phyloP scores from a whole-genome alignment of 2,888 invertebrate genomes.

The Chymomyza caudatula region DNA sequence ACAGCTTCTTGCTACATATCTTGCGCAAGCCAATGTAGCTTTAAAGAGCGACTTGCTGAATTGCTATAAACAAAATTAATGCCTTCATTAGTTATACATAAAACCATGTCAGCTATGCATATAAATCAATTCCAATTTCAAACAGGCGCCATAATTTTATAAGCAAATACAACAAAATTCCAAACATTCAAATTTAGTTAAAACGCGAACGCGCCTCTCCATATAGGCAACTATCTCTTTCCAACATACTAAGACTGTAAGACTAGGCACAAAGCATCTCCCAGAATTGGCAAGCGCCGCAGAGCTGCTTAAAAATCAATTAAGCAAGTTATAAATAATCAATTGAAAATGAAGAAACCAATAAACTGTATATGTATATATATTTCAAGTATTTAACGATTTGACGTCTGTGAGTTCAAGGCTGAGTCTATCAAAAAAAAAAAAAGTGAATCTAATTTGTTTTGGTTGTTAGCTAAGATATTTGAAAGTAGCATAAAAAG shows the following conservation, averaged over 20 bases:
- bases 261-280: neutral
- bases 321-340: slow-evolving; percentile 47
- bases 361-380: neutral
- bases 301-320: slow-evolving; percentile 58
- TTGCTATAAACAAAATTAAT: neutral
- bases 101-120: neutral
- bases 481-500: neutral
- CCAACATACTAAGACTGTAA: neutral
- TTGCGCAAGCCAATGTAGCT: neutral
- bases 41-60: neutral
- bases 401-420: slow-evolving; percentile 50
- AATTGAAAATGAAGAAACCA: slow-evolving; percentile 47
- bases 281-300: neutral
- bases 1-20: neutral
- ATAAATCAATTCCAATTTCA: neutral
- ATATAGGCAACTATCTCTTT: no score
- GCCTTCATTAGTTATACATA: neutral
- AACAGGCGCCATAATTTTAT: neutral
- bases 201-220: neutral
- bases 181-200: neutral
- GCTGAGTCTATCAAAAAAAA: slow-evolving; percentile 25
- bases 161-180: neutral
- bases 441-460: slow-evolving; percentile 3
- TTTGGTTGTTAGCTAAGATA: neutral
- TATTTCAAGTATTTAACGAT: neutral